Base-by-base conservation (phyloP, 1,140 invertebrate species). In the Reticulitermes speratus region DNA sequence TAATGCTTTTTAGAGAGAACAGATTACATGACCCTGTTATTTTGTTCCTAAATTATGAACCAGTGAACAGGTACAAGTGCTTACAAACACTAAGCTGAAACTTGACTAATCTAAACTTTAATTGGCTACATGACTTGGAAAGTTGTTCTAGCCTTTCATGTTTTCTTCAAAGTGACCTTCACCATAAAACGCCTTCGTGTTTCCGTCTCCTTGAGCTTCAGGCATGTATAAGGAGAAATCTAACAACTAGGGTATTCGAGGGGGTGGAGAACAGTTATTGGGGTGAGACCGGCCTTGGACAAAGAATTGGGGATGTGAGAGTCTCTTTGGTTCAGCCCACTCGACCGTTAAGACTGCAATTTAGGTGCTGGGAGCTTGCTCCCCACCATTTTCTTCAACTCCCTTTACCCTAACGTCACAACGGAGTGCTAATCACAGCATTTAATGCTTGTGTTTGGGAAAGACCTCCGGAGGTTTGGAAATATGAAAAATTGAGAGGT, bases 311-410 rank as follows among this genome's bases (percentile, higher is more conserved):
- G 83, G 83, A 25, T 84, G 83, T 7, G 44, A 30, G 44, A 45
- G 48, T 59, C 55, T 45, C 48, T 84, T 75, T 30, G 65, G 65
- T 75, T 75, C 65, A 75, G 14, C 25, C 65, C 65, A 55, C 65
- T 75, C 48, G 84, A 84, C 48, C 84, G 84, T 84, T 45, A 84
- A 84, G 84, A 14, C 84, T 84, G 45, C 84, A 84, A 84, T 84
- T 84, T 84, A 19, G 84, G 84, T 38, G 44, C 21, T 83, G 82
- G 45, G 38, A 83, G 38, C 82, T 44, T 25, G 1, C 25, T 5
- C n/a, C n/a, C 65, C 65, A 25, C 7, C 65, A 25, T 11, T 75
- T 30, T 75, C 65, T 75, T 75, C 65, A 75, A 75, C 65, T 30
- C n/a, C n/a, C 65, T 75, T 65, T 25, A n/a, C 21, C 59, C 65